A percentile compares a stretch with the other conserved stretches of the same genome.
These are phyloP conservation scores for Halisarca cf. caerulea DNA, from an alignment of 37 sponge, comb jelly and placozoan genomes.

Conservation along the genomic window DNA sequence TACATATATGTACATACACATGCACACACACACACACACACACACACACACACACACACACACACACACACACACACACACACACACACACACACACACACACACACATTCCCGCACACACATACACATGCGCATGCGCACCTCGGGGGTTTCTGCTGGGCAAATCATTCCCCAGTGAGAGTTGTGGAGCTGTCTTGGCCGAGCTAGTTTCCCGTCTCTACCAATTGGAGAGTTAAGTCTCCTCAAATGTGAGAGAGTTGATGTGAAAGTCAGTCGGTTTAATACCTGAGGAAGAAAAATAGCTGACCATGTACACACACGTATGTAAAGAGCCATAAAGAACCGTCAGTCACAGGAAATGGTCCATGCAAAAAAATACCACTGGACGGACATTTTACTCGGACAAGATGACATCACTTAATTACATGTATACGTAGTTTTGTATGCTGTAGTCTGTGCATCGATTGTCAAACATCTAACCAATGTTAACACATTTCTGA, in stretches of 20 bases:
- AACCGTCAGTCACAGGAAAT: neutral
- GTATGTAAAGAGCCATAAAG: neutral
- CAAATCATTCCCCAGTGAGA: constrained; percentile 99
- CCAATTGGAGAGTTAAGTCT: constrained; percentile 99
- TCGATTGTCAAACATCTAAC: too few species aligned
- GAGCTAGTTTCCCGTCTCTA: constrained; percentile 96
- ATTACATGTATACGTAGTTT: too few species aligned
- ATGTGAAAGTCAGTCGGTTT: constrained; percentile 98
- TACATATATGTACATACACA: neutral
- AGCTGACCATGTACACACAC: too few species aligned
- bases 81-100: constrained; percentile 16
- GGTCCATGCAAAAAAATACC: neutral
- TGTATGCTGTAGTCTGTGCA: too few species aligned
- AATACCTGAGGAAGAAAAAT: constrained; percentile 59
- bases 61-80: constrained; percentile 23
- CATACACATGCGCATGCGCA: constrained; percentile 7
- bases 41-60: neutral
- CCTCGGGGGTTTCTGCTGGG: constrained; percentile 99
- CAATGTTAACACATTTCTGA: too few species aligned
- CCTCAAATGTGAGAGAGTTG: constrained; percentile 95
- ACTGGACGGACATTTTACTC: neutral
- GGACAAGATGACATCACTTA: too few species aligned
- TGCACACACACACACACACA: neutral
- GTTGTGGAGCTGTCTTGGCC: constrained; percentile 98
- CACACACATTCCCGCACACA: constrained; percentile 24